phyloP scores from a whole-genome alignment of 2,888 invertebrate species.

The Cantharis rustica region DNA sequence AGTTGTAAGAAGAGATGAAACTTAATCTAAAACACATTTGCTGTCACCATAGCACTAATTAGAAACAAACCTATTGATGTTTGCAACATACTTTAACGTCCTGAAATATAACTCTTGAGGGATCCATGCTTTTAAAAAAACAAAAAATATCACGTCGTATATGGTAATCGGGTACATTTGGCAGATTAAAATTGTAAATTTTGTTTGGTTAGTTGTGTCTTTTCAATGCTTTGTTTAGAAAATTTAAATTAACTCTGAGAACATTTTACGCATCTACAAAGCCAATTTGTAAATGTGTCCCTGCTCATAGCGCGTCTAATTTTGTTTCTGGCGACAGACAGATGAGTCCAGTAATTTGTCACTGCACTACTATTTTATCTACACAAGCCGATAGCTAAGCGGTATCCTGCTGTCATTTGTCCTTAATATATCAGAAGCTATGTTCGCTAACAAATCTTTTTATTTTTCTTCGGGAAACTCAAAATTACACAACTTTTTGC shows the following conservation, averaged over 20 bases:
- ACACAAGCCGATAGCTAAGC: conserved; percentile 26
- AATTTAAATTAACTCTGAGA: conserved; percentile 17
- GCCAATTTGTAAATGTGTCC: conserved; percentile 30
- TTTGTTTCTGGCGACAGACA: conserved; percentile 29
- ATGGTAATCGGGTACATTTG: not conserved
- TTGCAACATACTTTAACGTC: conserved; percentile 8
- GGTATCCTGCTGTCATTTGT: conserved; percentile 30
- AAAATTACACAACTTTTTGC: not conserved
- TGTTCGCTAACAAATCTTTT: conserved; percentile 22
- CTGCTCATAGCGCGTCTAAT: conserved; percentile 28
- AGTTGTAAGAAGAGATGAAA: conserved; percentile 13
- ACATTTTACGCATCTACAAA: conserved; percentile 23
- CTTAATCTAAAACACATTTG: conserved; percentile 36
- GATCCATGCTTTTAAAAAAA: not conserved
- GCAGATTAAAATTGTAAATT: not conserved
- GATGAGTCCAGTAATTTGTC: conserved; percentile 33
- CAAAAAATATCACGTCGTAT: not conserved
- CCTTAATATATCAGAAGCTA: conserved; percentile 27
- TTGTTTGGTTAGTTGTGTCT: not conserved
- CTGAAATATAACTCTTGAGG: not conserved
- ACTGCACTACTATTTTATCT: conserved; percentile 32
- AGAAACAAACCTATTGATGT: conserved; percentile 37
- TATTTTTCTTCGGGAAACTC: conserved; percentile 2
- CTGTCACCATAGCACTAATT: conserved; percentile 40
- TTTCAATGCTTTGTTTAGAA: conserved; percentile 1